Base-by-base conservation (phyloP, 2,888 invertebrate genomes). In the Cybosia mesomella region DNA sequence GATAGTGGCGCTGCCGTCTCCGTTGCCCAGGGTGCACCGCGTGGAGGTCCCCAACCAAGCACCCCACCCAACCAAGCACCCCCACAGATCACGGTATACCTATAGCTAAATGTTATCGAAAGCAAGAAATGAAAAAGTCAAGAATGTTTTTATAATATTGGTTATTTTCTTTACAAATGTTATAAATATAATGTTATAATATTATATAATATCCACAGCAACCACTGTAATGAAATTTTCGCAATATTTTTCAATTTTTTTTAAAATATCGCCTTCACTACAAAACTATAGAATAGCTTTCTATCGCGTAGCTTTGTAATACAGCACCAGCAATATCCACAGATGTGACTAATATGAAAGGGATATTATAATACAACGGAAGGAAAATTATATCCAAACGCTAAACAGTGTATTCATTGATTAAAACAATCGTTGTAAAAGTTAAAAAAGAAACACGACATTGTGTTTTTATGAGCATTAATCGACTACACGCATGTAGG, bases 321-420 rank as follows among this genome's bases (percentile, higher is more conserved):
- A 81, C 70, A 60, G 8, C 9, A 22, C 22, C 11, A 66, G 68
- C 71, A 58, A 53, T 54, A 76, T 68, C 43, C 86, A 85, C 89
- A 89, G 86, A 89, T 88, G 88, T 82, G 72, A 82, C 71, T 76
- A 81, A 83, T 84, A 86, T 87, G 83, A 89, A 88, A 86, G 85
- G 85, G 85, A 83, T 85, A 87, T 85, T 87, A 85, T 87, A 79
- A 73, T 67, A 83, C 79, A 81, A 76, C 83, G 86, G 85, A 87
- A 85, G 77, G 74, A 75, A 74, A 75, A 69, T 74, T 74, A 71
- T 54, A 67, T 55, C 34, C 28, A 54, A 69, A 66, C 34, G 69
- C 63, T 73, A 71, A 76, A 80, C 78, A 78, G 70, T 71, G 64
- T 71, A 71, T 74, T 75, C 81, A 80, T 85, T 84, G 75, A 84